Base-by-base conservation (phyloP, 2,888 invertebrate genomes). In the Chrysomela aeneicollis region DNA sequence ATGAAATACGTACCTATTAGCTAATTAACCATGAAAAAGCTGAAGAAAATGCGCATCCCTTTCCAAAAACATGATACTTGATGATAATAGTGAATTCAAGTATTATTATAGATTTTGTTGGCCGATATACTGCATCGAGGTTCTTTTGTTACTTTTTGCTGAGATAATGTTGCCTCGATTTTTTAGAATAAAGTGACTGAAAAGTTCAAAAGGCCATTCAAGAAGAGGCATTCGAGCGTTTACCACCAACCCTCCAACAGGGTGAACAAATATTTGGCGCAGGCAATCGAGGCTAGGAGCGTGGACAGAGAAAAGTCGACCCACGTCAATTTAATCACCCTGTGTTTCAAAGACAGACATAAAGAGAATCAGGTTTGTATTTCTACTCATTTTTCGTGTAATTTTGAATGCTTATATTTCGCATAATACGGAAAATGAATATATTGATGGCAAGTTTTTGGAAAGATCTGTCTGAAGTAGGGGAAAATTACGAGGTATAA, bases 211-310 rank as follows among this genome's bases (percentile, higher is more conserved):
- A 87, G 93, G 78, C 94, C 93, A 59, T 90, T 94, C 84, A 93
- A 94, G 83, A 94, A 94, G 85, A 89, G 93, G 75, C 93, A 93
- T 83, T 92, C 93, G 73, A 91, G 92, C 80, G 90, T 92, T 70
- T 92, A 93, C 83, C 93, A 94, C 84, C 93, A 94, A 83, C 93
- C 94, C 35, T 92, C 92, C 37, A 95, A 95, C 84, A 89, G 95
- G 72, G 95, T 95, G 64, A 95, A 95, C 86, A 95, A 94, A 82
- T 95, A 93, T 84, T 86, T 96, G 76, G 92, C 93, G 66, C 94
- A 95, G 84, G 95, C 95, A 30, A 94, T 95, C 74, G 93, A 94
- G 81, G 95, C 95, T 32, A 87, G 95, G 69, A 93, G 93, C 78
- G 93, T 95, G 66, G 94, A 95, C 80, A 87, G 93, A 65, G 95